phyloP scores from a whole-genome alignment of 2,113 vertebrate genomes.

The Callorhinus ursinus region DNA sequence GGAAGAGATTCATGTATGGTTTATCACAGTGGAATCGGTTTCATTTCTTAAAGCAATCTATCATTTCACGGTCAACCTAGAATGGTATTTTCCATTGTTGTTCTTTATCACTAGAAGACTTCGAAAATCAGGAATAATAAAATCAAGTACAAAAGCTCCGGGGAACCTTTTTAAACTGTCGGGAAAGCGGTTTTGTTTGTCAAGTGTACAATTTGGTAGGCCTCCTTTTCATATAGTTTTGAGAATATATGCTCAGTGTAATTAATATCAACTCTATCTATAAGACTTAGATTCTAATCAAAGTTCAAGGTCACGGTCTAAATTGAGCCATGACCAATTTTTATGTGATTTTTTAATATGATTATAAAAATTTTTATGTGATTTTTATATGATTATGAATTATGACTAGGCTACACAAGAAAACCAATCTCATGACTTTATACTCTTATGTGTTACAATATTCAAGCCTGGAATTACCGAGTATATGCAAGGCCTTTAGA shows the following conservation, averaged over 20 bases:
- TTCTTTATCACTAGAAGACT: background rate
- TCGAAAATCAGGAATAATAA: background rate
- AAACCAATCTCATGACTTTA: background rate
- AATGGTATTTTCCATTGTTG: background rate
- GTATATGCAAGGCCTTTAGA: background rate
- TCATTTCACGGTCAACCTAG: background rate
- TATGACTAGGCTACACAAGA: background rate
- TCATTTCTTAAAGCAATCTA: background rate
- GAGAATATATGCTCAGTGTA: background rate
- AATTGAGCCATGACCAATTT: background rate
- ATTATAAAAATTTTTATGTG: no score
- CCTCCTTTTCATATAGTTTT: background rate
- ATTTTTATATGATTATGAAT: background rate
- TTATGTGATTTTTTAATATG: background rate
- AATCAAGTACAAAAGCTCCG: background rate
- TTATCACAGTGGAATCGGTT: background rate
- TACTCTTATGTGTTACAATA: background rate
- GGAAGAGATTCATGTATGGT: background rate
- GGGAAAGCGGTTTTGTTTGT: background rate
- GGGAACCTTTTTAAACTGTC: background rate
- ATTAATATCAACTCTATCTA: background rate
- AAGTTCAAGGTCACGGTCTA: background rate
- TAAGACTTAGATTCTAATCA: background rate
- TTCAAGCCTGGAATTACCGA: background rate
- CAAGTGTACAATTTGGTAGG: background rate